These are phyloP conservation scores for Cheirogaleus major DNA, from an alignment of 2,797 vertebrate species.

Conservation along the genomic window DNA sequence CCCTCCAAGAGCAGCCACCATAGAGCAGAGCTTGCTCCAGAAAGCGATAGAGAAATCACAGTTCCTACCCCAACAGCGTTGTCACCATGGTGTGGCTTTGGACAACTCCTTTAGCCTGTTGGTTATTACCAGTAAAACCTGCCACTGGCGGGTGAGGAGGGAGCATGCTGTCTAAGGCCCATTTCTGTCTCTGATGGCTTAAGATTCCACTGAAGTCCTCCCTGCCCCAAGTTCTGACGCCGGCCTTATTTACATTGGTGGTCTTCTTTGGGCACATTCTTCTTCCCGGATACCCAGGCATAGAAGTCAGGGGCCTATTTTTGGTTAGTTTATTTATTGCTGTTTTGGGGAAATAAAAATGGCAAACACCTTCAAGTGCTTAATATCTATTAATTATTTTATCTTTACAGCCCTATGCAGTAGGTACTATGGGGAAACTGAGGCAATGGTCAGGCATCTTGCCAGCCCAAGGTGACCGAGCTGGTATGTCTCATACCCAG, in stretches of 20 bases:
- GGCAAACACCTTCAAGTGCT: not conserved
- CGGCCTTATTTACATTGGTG: not conserved
- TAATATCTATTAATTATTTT: not conserved
- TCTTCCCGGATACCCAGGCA: not conserved
- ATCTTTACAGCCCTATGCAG: not conserved
- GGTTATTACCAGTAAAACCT: not conserved
- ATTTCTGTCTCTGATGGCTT: too few relatives aligned
- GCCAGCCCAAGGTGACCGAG: not conserved
- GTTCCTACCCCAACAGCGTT: not conserved
- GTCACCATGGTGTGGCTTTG: not conserved
- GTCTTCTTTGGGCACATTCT: not conserved
- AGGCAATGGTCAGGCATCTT: not conserved
- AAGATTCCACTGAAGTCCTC: not conserved
- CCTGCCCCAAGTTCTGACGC: not conserved
- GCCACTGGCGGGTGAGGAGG: accelerated
- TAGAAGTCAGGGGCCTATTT: not conserved
- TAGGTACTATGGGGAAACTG: not conserved
- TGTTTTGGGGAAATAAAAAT: not conserved
- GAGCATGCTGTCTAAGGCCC: accelerated
- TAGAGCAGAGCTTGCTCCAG: not conserved
- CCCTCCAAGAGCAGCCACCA: accelerated
- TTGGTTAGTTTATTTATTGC: not conserved
- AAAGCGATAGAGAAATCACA: accelerated
- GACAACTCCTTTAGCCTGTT: not conserved
- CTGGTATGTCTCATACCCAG: too few relatives aligned